Base-by-base conservation (phyloP, 2,113 vertebrate genomes). In the Alexandromys fortis region DNA sequence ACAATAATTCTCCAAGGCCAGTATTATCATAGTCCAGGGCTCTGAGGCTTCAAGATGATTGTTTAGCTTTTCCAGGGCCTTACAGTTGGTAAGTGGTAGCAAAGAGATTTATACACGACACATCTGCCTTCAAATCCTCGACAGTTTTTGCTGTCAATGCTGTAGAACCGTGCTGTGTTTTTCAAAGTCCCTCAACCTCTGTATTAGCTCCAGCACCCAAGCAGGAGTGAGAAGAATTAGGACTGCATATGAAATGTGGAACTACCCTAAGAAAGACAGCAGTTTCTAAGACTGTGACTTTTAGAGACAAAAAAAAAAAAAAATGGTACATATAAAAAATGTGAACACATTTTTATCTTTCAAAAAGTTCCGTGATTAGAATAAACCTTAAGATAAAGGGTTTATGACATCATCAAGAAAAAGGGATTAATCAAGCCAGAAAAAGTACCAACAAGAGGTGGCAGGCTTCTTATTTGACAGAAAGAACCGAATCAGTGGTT, bases 281-380 rank as follows among this genome's bases (percentile, higher is more conserved):
- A 82, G 30, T 58, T 73, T 83, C 45, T 17, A 82, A 8, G 24
- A 90, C n/a, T 92, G 19, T 95, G 65, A n/a, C 86, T 82, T 90
- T 90, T 9, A 38, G 49, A 22, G 58, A 85, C 83, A 4, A 9
- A 24, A n/a, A 5, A 9, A 24, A n/a, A 5, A 10, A 26, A n/a
- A 58, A 14, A 82, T 38, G 21, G 19, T 8, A 52, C 72, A 72
- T 92, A 76, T 92, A 30, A 49, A 49, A 91, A 14, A 90, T 92
- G 94, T 35, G 2, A 89, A 86, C 5, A 78, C 26, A 45, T 14
- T n/a, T 33, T 68, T 89, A 82, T 45, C 89, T 94, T 78, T 90
- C 76, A 89, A 61, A 61, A 90, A 94, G 26, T 82, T 92, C 73
- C 17, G 94, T 67, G 49, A 87, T n/a, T 63, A 86, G 63, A 96